These are phyloP conservation scores for Heliconius hermathena DNA, from an alignment of 1,140 invertebrate species.

Conservation along the genomic window DNA sequence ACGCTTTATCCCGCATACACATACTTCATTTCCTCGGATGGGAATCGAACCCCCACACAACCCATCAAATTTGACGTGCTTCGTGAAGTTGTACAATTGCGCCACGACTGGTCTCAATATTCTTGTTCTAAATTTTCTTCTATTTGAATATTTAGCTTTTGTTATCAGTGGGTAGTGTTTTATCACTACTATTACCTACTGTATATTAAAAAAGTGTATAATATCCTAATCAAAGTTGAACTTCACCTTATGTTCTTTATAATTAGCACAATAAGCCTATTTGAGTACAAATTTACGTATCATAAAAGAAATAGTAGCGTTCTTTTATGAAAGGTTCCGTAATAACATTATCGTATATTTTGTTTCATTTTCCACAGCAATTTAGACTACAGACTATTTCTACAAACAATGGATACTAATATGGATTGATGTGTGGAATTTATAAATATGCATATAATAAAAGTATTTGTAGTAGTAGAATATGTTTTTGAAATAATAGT, in stretches of 20 bases:
- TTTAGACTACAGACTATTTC: background rate
- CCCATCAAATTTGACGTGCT: no score
- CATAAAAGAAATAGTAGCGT: slow-evolving; percentile 30
- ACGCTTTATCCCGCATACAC: no score
- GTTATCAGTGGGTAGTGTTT: background rate
- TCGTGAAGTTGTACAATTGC: no score
- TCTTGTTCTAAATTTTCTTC: background rate
- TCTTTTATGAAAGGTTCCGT: slow-evolving; percentile 30
- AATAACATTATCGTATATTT: slow-evolving; percentile 24
- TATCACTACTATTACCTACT: background rate
- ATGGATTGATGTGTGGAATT: background rate
- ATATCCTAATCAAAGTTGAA: slow-evolving; percentile 27
- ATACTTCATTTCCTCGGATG: no score
- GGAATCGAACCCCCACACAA: no score
- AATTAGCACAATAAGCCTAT: slow-evolving; percentile 25
- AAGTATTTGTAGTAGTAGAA: no score
- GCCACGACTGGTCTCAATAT: no score
- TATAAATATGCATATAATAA: no score
- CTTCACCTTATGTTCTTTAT: slow-evolving; percentile 8
- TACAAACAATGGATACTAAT: background rate
- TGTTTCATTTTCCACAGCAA: background rate
- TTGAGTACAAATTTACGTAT: slow-evolving; percentile 33
- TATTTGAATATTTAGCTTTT: background rate
- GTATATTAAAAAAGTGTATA: background rate
- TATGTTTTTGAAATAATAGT: no score